phyloP scores from a whole-genome alignment of 2,113 vertebrate genomes.

The Leptodactylus fuscus region DNA sequence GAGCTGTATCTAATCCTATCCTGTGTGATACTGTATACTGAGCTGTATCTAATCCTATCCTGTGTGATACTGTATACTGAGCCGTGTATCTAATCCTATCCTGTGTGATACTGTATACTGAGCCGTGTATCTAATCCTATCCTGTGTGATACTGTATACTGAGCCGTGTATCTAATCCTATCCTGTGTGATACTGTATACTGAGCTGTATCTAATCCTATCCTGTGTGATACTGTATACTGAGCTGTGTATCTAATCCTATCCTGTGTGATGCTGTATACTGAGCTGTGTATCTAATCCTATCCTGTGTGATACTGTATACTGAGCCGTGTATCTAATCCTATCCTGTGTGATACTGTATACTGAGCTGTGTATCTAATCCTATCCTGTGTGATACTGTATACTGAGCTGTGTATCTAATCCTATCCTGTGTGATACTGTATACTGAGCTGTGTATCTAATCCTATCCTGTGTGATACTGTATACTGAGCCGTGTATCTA shows the following conservation, averaged over 20 bases:
- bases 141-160: background rate
- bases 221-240: background rate
- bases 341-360: background rate
- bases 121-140: background rate
- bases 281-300: background rate
- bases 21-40: background rate
- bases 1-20: background rate
- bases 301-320: background rate
- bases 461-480: background rate
- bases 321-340: background rate
- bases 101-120: no score
- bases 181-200: background rate
- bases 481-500: background rate
- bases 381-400: background rate
- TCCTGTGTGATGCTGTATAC: background rate
- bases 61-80: background rate
- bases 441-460: background rate
- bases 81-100: no score
- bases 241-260: background rate
- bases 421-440: background rate
- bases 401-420: conserved; percentile 10
- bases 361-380: background rate
- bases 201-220: background rate
- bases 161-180: background rate
- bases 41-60: background rate